Percentiles rank a stretch among this genome's conserved stretches.
These are phyloP conservation scores for Ondatra zibethicus DNA, from an alignment of 2,113 vertebrate species.

Conservation along the genomic window DNA sequence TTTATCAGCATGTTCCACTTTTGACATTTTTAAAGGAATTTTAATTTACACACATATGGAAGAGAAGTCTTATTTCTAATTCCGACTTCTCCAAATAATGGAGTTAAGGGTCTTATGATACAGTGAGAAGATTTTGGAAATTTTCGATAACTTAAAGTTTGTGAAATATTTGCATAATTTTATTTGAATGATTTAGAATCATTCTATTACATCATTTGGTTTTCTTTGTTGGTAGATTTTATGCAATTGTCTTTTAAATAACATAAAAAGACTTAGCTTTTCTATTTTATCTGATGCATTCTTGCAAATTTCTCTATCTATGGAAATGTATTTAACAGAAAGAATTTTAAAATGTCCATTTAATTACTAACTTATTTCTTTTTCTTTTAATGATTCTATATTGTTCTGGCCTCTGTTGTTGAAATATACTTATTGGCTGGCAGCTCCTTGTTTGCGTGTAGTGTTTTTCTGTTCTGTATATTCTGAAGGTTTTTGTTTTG, in stretches of 20 bases:
- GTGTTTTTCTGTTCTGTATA: background rate
- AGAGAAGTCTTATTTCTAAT: background rate
- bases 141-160: background rate
- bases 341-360: background rate
- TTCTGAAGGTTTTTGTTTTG: background rate
- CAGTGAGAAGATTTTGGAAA: background rate
- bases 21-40: background rate
- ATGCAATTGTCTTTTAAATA: background rate
- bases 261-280: background rate
- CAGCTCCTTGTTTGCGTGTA: too few relatives aligned
- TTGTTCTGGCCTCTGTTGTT: background rate
- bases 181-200: background rate
- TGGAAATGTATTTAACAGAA: background rate
- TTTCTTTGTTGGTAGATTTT: background rate
- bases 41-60: background rate
- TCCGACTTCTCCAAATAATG: background rate
- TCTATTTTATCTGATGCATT: background rate
- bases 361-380: background rate
- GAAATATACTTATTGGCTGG: background rate
- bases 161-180: background rate
- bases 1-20: too few relatives aligned
- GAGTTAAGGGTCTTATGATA: background rate
- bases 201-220: background rate
- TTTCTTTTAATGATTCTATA: background rate
- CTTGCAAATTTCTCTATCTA: background rate